A percentile compares a stretch with the other conserved stretches of the same genome.
Conservation (phyloP, 2,113 vertebrate genomes). For the Mastomys coucha region DNA sequence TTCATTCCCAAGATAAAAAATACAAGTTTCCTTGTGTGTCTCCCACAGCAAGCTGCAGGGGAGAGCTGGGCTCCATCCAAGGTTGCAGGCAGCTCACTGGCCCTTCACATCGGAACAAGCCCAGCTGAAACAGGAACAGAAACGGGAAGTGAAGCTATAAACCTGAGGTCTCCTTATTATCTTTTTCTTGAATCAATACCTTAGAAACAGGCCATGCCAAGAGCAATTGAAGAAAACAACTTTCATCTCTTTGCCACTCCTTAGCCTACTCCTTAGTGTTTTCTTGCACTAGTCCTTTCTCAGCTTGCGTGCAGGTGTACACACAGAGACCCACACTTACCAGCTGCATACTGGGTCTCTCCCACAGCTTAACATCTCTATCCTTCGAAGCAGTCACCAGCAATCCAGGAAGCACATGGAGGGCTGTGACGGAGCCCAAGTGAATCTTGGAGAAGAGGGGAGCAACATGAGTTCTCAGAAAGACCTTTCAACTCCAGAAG, state of each 20-base stretch:
- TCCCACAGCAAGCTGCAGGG: constrained; percentile 68
- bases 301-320: fast-evolving
- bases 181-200: neutral
- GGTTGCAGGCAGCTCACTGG: constrained; percentile 81
- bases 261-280: neutral
- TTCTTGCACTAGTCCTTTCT: neutral
- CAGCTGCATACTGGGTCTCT: constrained; percentile 79
- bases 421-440: constrained; percentile 75
- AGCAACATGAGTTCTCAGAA: neutral
- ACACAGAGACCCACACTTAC: constrained; percentile 55
- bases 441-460: constrained; percentile 79
- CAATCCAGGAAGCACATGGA: constrained; percentile 76
- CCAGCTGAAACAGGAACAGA: constrained; percentile 68
- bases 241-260: neutral
- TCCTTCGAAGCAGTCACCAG: constrained; percentile 84
- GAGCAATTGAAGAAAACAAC: neutral
- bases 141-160: neutral
- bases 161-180: neutral
- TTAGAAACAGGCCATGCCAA: neutral
- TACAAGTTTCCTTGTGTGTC: constrained; percentile 82
- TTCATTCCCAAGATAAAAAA: constrained; percentile 80
- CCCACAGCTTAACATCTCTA: constrained; percentile 84
- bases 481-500: neutral
- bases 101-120: constrained; percentile 83
- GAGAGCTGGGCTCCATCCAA: neutral